These are phyloP conservation scores for Aleiodes alternator DNA, from an alignment of 2,888 invertebrate species.

Conservation along the genomic window DNA sequence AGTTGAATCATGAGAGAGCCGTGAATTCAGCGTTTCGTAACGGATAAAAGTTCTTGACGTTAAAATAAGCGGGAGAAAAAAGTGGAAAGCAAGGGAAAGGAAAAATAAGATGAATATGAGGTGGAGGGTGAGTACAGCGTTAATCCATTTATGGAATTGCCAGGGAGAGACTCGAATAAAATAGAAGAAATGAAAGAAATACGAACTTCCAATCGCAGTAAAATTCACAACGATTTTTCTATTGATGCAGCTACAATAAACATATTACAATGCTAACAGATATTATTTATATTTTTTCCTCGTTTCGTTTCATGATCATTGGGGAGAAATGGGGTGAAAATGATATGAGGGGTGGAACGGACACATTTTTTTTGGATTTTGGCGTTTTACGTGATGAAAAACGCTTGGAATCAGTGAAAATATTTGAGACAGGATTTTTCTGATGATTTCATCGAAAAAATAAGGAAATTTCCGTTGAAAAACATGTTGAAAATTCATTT, in stretches of 20 bases:
- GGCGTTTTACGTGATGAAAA: too few relatives aligned
- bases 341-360: too few relatives aligned
- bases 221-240: conserved; percentile 21
- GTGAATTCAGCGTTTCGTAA: conserved; percentile 9
- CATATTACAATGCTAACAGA: too few relatives aligned
- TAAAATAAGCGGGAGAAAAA: conserved; percentile 8
- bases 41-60: conserved; percentile 31
- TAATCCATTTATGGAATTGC: conserved; percentile 36
- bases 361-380: too few relatives aligned
- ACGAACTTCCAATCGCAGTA: conserved; percentile 38
- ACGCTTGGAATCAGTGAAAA: too few relatives aligned
- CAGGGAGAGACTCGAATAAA: conserved; percentile 7
- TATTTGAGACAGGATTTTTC: too few relatives aligned
- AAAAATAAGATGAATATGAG: conserved; percentile 36
- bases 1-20: conserved; percentile 7
- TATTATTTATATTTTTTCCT: too few relatives aligned
- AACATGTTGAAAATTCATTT: too few relatives aligned
- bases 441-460: too few relatives aligned
- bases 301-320: too few relatives aligned
- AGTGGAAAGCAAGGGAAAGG: conserved; percentile 24
- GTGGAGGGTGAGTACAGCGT: conserved; percentile 20
- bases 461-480: too few relatives aligned
- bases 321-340: too few relatives aligned
- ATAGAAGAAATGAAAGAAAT: conserved; percentile 33
- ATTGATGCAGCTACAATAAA: neutral